phyloP scores from a whole-genome alignment of 2,113 vertebrate species.

The Corythaeola cristata region DNA sequence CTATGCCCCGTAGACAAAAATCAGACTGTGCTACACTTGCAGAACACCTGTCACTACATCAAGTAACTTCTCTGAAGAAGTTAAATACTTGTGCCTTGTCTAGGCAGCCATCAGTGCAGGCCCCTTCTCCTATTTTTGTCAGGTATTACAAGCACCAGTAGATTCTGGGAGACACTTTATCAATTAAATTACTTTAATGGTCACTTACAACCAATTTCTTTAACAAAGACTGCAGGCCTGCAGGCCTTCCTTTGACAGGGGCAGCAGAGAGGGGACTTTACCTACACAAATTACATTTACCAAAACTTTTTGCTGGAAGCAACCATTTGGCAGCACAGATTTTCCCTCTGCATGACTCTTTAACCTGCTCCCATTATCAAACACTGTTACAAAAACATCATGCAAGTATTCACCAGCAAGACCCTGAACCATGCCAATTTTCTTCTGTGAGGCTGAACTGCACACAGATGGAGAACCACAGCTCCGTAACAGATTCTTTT shows the following conservation, averaged over 20 bases:
- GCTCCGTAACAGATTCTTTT: not conserved
- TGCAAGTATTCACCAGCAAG: not conserved
- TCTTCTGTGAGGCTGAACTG: not conserved
- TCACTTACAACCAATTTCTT: not conserved
- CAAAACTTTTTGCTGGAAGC: not conserved
- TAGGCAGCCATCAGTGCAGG: not conserved
- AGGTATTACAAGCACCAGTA: not conserved
- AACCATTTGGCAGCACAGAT: not conserved
- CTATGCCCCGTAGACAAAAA: not conserved
- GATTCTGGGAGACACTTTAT: not conserved
- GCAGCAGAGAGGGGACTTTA: not conserved
- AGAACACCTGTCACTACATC: not conserved
- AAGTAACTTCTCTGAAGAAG: not conserved
- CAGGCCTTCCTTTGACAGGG: not conserved
- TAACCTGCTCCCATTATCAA: not conserved
- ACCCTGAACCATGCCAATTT: not conserved
- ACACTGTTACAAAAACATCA: not conserved
- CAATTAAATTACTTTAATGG: not conserved
- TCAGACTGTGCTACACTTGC: not conserved
- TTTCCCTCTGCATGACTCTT: not conserved
- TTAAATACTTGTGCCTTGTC: not conserved
- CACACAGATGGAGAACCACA: not conserved
- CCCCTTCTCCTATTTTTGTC: not conserved
- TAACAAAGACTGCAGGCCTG: not conserved
- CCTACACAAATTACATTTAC: not conserved